These are phyloP conservation scores for Neopipo cinnamomea DNA, from an alignment of 2,113 vertebrate genomes.

Conservation along the genomic window DNA sequence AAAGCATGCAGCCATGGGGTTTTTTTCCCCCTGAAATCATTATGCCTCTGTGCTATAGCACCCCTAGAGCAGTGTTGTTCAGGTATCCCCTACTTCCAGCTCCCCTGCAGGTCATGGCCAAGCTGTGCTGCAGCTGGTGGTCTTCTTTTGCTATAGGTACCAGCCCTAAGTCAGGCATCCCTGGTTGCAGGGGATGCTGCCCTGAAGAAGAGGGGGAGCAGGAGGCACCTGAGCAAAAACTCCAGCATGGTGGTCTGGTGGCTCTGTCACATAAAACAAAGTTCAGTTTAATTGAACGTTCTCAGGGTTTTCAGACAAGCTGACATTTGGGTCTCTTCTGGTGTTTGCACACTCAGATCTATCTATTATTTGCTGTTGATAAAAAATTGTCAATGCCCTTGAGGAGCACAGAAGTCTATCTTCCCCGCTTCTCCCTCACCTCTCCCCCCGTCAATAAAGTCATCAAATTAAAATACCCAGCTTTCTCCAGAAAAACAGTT, in stretches of 20 bases:
- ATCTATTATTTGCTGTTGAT: neutral
- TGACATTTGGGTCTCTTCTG: neutral
- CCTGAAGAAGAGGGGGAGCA: neutral
- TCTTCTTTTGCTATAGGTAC: neutral
- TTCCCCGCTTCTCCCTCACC: neutral
- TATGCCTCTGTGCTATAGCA: neutral
- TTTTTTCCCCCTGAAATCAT: neutral
- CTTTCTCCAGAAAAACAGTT: neutral
- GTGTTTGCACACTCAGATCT: neutral
- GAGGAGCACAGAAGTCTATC: neutral
- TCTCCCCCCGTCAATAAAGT: neutral
- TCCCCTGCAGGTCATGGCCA: neutral
- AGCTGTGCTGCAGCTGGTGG: neutral
- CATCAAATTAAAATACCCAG: neutral
- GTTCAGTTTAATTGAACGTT: neutral
- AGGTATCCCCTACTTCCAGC: neutral
- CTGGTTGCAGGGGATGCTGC: neutral
- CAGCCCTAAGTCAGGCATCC: neutral
- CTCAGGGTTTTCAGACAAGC: neutral
- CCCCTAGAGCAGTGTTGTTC: accelerated
- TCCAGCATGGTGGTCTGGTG: neutral
- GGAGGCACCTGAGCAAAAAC: neutral
- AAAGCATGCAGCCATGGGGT: neutral
- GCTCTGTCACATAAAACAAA: neutral
- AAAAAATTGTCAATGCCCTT: neutral